These are phyloP conservation scores for Ranitomeya variabilis DNA, from an alignment of 2,113 vertebrate species.

Conservation along the genomic window DNA sequence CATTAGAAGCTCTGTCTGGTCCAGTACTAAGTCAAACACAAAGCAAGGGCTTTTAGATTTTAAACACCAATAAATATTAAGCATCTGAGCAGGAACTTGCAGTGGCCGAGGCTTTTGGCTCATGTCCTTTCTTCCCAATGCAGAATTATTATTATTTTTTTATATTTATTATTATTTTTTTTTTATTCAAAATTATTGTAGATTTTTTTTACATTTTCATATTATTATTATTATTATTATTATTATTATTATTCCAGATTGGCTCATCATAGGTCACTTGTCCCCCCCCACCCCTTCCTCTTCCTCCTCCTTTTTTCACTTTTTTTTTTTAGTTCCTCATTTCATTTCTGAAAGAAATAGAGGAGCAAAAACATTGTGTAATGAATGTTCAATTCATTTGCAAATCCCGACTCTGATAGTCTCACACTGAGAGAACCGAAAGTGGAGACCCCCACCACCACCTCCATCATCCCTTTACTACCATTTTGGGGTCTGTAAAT, in stretches of 20 bases:
- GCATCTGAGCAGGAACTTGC: slow-evolving; percentile 57
- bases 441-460: neutral
- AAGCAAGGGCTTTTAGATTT: slow-evolving; percentile 68
- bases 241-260: neutral
- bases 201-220: neutral
- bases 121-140: neutral
- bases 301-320: neutral
- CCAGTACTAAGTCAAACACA: slow-evolving; percentile 67
- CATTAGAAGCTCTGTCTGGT: slow-evolving; percentile 76
- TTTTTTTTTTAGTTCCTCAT: slow-evolving; percentile 2
- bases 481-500: slow-evolving; percentile 6
- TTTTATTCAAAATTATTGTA: neutral
- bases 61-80: slow-evolving; percentile 69
- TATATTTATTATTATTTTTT: neutral
- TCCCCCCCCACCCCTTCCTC: neutral
- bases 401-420: slow-evolving; percentile 35
- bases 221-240: neutral
- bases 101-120: slow-evolving; percentile 60
- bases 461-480: neutral
- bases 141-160: neutral
- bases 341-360: slow-evolving; percentile 4
- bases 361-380: slow-evolving; percentile 29
- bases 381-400: slow-evolving; percentile 46
- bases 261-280: neutral
- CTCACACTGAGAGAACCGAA: slow-evolving; percentile 29